phyloP scores from a whole-genome alignment of 2,888 invertebrate genomes.

The Miltochrista miniata region DNA sequence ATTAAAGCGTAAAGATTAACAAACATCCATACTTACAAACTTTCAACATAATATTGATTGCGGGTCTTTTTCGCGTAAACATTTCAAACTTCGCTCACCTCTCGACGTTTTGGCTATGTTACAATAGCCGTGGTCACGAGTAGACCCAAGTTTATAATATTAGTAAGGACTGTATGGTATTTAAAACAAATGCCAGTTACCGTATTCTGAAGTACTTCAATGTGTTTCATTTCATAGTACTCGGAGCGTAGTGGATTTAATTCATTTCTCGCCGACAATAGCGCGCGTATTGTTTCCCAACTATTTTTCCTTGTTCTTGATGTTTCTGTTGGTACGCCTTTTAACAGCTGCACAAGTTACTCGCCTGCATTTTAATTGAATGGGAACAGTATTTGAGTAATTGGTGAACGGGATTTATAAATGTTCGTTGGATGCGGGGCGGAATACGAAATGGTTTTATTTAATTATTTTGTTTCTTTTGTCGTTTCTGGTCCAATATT shows the following conservation, averaged over 20 bases:
- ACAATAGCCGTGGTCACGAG: too few species aligned
- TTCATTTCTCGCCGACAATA: constrained; percentile 38
- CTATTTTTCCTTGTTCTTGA: constrained; percentile 31
- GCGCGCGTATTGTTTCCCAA: constrained; percentile 36
- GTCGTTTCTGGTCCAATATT: too few species aligned
- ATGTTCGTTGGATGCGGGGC: constrained; percentile 4
- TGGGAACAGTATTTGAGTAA: constrained; percentile 18
- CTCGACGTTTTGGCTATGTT: too few species aligned
- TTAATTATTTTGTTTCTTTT: too few species aligned
- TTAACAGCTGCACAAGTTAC: constrained; percentile 19
- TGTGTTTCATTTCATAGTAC: constrained; percentile 26
- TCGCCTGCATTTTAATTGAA: constrained; percentile 21
- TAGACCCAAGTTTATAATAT: too few species aligned
- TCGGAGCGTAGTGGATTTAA: constrained; percentile 35
- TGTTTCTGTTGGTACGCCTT: constrained; percentile 15
- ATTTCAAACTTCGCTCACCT: too few species aligned
- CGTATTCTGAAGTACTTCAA: constrained; percentile 9
- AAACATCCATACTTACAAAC: too few species aligned
- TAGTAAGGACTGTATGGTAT: not conserved
- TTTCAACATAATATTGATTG: too few species aligned
- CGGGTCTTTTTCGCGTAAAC: too few species aligned
- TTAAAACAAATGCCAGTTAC: constrained; percentile 8
- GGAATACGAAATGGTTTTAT: not conserved
- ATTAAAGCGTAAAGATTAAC: too few species aligned
- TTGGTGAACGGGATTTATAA: constrained; percentile 18